Percentiles rank a stretch among this genome's conserved stretches.
These are phyloP conservation scores for Tyrannus savana DNA, from an alignment of 2,113 vertebrate genomes.

Conservation along the genomic window DNA sequence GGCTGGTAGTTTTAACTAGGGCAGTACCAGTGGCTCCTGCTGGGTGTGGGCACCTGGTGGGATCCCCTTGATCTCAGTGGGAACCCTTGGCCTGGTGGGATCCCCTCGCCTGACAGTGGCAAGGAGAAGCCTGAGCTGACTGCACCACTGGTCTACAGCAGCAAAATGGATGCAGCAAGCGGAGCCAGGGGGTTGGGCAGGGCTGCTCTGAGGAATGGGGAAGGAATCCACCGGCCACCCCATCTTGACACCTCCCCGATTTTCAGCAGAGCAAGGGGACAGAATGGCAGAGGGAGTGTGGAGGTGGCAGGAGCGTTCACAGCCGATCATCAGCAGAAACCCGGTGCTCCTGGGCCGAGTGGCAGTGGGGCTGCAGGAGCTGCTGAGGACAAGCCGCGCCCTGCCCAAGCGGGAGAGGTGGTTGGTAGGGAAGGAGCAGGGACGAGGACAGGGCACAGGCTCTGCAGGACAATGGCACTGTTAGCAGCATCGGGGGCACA, in stretches of 20 bases:
- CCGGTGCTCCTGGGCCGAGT: neutral
- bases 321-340: neutral
- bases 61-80: neutral
- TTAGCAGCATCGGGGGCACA: neutral
- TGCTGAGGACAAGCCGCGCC: neutral
- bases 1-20: neutral
- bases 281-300: rapidly evolving
- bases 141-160: neutral
- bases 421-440: neutral
- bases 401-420: neutral
- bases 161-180: rapidly evolving
- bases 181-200: neutral
- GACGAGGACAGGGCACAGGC: neutral
- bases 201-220: neutral
- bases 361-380: neutral
- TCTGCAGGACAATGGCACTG: rapidly evolving
- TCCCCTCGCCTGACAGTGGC: rapidly evolving
- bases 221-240: rapidly evolving
- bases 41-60: rapidly evolving
- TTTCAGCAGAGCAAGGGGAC: rapidly evolving
- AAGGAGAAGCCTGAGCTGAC: neutral
- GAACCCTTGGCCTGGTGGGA: neutral
- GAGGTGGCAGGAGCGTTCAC: rapidly evolving
- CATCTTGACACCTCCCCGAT: neutral
- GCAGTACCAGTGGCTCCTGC: rapidly evolving